These are phyloP conservation scores for Panulirus ornatus DNA, from an alignment of 1,140 invertebrate genomes.

Conservation along the genomic window DNA sequence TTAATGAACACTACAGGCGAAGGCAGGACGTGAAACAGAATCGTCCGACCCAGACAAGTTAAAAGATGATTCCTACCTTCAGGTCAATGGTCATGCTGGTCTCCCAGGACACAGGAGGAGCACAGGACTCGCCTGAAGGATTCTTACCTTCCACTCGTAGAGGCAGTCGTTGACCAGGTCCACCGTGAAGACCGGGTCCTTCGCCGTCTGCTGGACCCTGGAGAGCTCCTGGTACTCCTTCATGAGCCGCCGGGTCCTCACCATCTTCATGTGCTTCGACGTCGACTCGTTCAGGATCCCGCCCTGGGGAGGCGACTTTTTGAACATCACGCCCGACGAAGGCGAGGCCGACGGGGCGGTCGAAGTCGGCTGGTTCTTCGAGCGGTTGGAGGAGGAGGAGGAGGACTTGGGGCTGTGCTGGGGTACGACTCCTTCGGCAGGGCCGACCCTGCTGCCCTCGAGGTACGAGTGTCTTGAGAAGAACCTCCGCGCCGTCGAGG, in stretches of 20 bases:
- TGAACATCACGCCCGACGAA: background rate
- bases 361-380: background rate
- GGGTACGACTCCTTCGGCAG: background rate
- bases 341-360: background rate
- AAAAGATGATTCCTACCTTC: no score
- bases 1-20: no score
- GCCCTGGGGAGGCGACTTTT: background rate
- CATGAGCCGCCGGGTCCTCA: slow-evolving; percentile 90
- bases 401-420: background rate
- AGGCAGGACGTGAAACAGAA: no score
- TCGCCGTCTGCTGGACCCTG: slow-evolving; percentile 81
- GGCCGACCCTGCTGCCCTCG: slow-evolving; percentile 42
- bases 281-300: slow-evolving; percentile 33
- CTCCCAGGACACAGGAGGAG: no score
- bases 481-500: slow-evolving; percentile 27
- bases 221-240: slow-evolving; percentile 94
- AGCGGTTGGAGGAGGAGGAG: background rate
- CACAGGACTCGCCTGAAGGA: no score
- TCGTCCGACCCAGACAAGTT: no score
- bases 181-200: slow-evolving; percentile 89
- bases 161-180: slow-evolving; percentile 95
- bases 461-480: slow-evolving; percentile 47
- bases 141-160: slow-evolving; percentile 91
- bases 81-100: no score
- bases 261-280: slow-evolving; percentile 80